Conservation (phyloP, 1,140 invertebrate genomes). For the Tribolium madens region DNA sequence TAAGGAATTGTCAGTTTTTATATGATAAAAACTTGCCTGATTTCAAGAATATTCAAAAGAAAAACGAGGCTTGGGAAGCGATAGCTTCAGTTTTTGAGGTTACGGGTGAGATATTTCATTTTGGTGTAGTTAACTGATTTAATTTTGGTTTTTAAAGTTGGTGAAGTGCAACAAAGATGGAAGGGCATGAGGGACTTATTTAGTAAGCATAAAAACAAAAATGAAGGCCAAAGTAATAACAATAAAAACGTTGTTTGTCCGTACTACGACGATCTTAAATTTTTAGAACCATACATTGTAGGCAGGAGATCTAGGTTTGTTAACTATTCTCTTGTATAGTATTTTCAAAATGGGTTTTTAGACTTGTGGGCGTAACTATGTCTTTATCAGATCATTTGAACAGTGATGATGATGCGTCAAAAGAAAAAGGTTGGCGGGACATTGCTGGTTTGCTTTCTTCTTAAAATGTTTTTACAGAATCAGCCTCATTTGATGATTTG, state of each 20-base stretch:
- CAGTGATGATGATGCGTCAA: background rate
- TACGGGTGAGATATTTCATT: conserved; percentile 23
- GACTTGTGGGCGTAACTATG: background rate
- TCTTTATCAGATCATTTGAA: conserved; percentile 6
- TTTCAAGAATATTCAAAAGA: conserved; percentile 50
- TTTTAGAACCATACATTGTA: conserved; percentile 43
- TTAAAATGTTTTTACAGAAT: conserved; percentile 3
- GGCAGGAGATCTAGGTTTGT: conserved; percentile 7
- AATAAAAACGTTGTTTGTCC: conserved; percentile 7
- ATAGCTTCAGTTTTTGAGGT: conserved; percentile 44
- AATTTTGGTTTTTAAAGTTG: conserved; percentile 27
- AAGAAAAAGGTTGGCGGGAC: background rate
- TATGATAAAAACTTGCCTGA: conserved; percentile 48
- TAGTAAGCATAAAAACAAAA: conserved; percentile 43
- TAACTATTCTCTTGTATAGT: background rate
- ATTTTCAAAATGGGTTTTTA: background rate
- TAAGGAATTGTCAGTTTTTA: conserved; percentile 51
- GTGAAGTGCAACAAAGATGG: conserved; percentile 48
- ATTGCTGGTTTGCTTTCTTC: background rate
- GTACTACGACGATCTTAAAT: conserved; percentile 52
- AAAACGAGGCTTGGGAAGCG: conserved; percentile 48
- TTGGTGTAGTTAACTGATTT: background rate
- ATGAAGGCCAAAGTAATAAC: background rate
- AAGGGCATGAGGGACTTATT: conserved; percentile 43
- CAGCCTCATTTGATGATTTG: conserved; percentile 30